A percentile compares a stretch with the other conserved stretches of the same genome.
Evolutionary conservation across 2,113 vertebrate genomes (phyloP).

Genomic region (Thryonomys swinderianus): DNA sequence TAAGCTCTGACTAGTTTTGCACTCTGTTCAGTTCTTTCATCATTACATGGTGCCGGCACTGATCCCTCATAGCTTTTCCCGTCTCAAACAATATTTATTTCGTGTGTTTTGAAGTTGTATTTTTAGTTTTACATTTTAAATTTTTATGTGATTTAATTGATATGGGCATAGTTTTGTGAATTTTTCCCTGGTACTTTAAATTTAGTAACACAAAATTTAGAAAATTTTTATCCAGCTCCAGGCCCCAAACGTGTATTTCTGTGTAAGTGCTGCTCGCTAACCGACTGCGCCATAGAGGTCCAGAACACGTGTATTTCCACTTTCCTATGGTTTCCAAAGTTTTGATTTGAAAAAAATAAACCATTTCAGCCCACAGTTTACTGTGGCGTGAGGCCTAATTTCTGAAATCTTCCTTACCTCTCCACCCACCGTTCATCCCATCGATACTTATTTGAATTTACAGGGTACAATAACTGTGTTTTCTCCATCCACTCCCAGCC

Average conservation of each 20-base stretch:
- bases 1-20: not conserved
- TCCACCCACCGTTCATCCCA: not conserved
- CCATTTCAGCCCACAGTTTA: not conserved
- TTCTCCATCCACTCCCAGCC: not conserved
- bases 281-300: too few species aligned
- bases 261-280: too few species aligned
- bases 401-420: not conserved
- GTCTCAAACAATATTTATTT: not conserved
- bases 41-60: not conserved
- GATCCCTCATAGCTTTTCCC: not conserved
- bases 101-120: not conserved
- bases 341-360: not conserved
- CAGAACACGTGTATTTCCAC: not conserved
- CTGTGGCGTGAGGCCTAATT: not conserved
- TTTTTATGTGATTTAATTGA: conserved; percentile 23
- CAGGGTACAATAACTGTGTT: not conserved
- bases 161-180: not conserved
- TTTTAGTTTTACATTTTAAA: not conserved
- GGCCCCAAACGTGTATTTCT: not conserved
- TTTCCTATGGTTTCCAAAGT: not conserved
- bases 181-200: not conserved
- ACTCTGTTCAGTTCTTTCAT: not conserved
- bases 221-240: not conserved
- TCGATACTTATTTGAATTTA: not conserved
- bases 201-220: conserved; percentile 17